phyloP scores from a whole-genome alignment of 2,888 invertebrate species.

The Drosophila fulvimacula region DNA sequence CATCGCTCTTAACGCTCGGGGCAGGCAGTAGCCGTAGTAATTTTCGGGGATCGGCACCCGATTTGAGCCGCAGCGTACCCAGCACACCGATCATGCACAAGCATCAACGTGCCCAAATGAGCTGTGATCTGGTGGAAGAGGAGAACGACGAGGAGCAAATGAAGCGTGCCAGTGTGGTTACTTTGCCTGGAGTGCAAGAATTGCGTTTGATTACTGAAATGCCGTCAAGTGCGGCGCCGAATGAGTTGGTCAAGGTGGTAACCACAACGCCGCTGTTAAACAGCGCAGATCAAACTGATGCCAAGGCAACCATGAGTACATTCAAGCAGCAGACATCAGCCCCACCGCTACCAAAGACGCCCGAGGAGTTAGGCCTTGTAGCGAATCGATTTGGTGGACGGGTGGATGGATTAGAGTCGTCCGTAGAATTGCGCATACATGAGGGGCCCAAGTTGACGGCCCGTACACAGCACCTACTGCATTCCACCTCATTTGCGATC shows the following conservation, averaged over 20 bases:
- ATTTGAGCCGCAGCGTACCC: constrained; percentile 84
- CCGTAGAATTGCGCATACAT: constrained; percentile 56
- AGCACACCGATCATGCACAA: constrained; percentile 82
- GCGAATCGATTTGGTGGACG: constrained; percentile 66
- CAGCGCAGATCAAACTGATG: constrained; percentile 42
- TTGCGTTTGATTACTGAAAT: constrained; percentile 53
- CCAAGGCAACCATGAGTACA: constrained; percentile 71
- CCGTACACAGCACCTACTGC: constrained; percentile 73
- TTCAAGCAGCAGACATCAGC: constrained; percentile 61
- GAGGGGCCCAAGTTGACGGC: constrained; percentile 66
- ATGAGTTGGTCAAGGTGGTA: constrained; percentile 67
- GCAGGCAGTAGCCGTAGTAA: constrained; percentile 63
- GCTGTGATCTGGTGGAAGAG: constrained; percentile 73
- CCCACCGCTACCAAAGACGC: constrained; percentile 39
- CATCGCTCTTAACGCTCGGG: constrained; percentile 85
- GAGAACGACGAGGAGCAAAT: constrained; percentile 46
- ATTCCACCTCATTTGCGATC: constrained; percentile 83
- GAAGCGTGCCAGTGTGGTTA: constrained; percentile 66
- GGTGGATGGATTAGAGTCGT: constrained; percentile 30
- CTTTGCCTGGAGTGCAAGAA: constrained; percentile 46
- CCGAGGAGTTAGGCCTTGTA: constrained; percentile 62
- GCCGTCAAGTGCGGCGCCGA: constrained; percentile 39
- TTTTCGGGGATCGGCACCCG: constrained; percentile 84
- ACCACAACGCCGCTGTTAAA: constrained; percentile 59
- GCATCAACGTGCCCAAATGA: constrained; percentile 68